Percentiles rank a stretch among this genome's conserved stretches.
Conservation (phyloP, 2,113 vertebrate species). For the Diadophis punctatus region DNA sequence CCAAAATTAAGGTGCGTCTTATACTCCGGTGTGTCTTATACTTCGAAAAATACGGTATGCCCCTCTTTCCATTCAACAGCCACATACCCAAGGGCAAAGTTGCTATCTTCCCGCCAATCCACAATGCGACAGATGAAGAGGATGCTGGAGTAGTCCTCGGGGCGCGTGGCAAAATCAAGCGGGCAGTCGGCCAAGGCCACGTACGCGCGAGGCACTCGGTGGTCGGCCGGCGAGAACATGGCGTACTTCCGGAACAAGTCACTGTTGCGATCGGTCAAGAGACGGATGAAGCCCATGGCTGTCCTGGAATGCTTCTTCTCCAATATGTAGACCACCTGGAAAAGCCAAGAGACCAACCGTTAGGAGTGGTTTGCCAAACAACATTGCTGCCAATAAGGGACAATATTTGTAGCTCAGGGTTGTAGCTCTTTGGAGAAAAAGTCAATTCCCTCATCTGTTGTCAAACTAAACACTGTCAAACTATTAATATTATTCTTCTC, state of each 20-base stretch:
- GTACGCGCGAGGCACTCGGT: conserved; percentile 88
- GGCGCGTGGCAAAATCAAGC: conserved; percentile 74
- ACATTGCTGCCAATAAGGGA: rapidly evolving
- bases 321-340: conserved; percentile 90
- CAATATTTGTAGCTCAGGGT: not conserved
- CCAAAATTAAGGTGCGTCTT: too few relatives aligned
- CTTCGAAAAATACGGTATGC: too few relatives aligned
- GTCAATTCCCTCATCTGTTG: too few relatives aligned
- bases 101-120: conserved; percentile 86
- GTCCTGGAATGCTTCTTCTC: conserved; percentile 94
- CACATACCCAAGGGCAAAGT: conserved; percentile 89
- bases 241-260: conserved; percentile 76
- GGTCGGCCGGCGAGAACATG: conserved; percentile 93
- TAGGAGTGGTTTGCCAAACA: not conserved
- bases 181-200: conserved; percentile 87
- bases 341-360: conserved; percentile 38
- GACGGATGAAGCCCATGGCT: conserved; percentile 87
- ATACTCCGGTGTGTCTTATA: too few relatives aligned
- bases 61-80: not conserved
- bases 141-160: conserved; percentile 78
- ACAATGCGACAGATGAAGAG: conserved; percentile 92
- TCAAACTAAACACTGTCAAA: too few relatives aligned
- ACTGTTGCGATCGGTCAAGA: conserved; percentile 84
- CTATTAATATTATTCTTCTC: too few relatives aligned
- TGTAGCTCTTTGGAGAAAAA: not conserved